Evolutionary conservation across 2,113 vertebrate species (phyloP).

Genomic region (Etheostoma cragini): DNA sequence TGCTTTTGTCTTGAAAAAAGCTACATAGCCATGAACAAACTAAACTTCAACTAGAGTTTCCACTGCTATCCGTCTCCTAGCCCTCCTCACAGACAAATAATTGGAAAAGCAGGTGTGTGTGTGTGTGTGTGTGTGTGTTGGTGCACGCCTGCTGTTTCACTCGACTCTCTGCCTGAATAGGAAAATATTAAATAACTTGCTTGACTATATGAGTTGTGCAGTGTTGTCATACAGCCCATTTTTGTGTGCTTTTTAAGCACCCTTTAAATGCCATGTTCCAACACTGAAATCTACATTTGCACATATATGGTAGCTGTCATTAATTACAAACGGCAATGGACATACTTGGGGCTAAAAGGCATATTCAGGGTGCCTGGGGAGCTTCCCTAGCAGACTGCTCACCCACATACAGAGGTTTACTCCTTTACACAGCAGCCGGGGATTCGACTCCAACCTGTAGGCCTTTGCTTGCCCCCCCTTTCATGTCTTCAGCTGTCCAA

Average conservation of each 20-base stretch:
- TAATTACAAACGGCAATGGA: not conserved
- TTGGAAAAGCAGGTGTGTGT: constrained; percentile 66
- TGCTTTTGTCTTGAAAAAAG: constrained; percentile 51
- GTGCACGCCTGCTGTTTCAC: constrained; percentile 43
- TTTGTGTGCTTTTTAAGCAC: not conserved
- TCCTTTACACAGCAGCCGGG: too few species aligned
- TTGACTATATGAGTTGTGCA: constrained; percentile 56
- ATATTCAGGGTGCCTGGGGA: too few species aligned
- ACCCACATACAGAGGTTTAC: too few species aligned
- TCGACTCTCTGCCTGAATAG: constrained; percentile 50
- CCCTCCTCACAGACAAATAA: constrained; percentile 51
- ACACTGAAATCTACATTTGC: constrained; percentile 1
- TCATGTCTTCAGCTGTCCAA: too few species aligned
- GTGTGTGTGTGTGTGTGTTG: constrained; percentile 44
- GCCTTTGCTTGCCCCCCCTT: too few species aligned
- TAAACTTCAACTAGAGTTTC: constrained; percentile 62
- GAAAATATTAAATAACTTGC: constrained; percentile 71
- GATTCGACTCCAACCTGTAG: too few species aligned
- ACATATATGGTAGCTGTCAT: not conserved
- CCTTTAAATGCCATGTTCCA: constrained; percentile 13
- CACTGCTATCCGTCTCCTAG: constrained; percentile 60
- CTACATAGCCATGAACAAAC: constrained; percentile 14
- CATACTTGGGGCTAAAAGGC: not conserved
- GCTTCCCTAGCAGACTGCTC: too few species aligned
- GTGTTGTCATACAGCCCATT: constrained; percentile 48